phyloP scores from a whole-genome alignment of 92 coral and sea anemone species.

The Actinernus sp. region DNA sequence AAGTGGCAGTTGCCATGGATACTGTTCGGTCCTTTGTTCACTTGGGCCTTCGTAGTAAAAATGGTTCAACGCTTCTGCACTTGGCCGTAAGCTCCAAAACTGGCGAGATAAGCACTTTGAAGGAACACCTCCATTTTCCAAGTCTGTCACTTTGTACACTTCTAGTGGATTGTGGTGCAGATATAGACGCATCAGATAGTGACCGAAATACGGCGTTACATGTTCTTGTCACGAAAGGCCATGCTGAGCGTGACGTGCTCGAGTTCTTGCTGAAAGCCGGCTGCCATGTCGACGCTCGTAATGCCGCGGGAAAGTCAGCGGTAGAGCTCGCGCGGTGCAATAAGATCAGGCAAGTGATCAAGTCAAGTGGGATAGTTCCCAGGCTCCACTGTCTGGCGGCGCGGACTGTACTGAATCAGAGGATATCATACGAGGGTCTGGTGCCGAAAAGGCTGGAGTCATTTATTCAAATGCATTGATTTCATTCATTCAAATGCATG shows the following conservation, averaged over 20 bases:
- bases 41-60: conserved; percentile 65
- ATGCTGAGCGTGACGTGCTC: conserved; percentile 73
- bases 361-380: conserved; percentile 57
- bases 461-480: conserved; percentile 71
- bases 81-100: conserved; percentile 66
- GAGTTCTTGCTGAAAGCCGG: conserved; percentile 58
- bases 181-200: conserved; percentile 52
- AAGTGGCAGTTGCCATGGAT: conserved; percentile 48
- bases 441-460: conserved; percentile 68
- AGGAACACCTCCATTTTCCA: conserved; percentile 86
- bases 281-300: conserved; percentile 76
- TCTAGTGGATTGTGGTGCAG: conserved; percentile 70
- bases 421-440: conserved; percentile 46
- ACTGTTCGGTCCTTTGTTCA: conserved; percentile 60
- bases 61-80: conserved; percentile 70
- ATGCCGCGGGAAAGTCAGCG: conserved; percentile 57
- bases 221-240: conserved; percentile 73
- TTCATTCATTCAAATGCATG: too few species aligned
- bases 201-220: conserved; percentile 74
- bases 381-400: conserved; percentile 81
- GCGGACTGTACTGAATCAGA: conserved; percentile 40
- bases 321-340: conserved; percentile 68
- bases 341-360: conserved; percentile 53
- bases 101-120: conserved; percentile 75
- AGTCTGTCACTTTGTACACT: conserved; percentile 61